A percentile compares a stretch with the other conserved stretches of the same genome.
Evolutionary conservation across 2,113 vertebrate species (phyloP).

Genomic region (Rhodinocichla rosea): DNA sequence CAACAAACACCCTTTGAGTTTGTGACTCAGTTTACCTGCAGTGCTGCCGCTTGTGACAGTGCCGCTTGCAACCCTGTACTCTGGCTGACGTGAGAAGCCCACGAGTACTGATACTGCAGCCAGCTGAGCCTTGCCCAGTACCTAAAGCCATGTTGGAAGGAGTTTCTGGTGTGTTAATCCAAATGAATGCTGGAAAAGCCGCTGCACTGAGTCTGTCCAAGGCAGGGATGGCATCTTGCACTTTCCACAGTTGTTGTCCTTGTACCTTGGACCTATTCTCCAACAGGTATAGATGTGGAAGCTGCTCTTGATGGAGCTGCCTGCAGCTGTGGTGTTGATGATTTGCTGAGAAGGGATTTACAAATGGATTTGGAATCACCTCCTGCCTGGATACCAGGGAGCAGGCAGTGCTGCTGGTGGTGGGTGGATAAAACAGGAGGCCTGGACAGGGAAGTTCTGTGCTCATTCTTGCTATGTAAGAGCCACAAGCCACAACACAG

Average conservation of each 20-base stretch:
- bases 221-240: neutral
- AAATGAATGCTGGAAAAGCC: neutral
- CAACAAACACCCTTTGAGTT: neutral
- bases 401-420: neutral
- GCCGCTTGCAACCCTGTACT: neutral
- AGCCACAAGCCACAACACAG: neutral
- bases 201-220: accelerated
- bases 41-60: neutral
- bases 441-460: too few species aligned
- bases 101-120: neutral
- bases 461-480: neutral
- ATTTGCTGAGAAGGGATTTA: neutral
- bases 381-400: accelerated
- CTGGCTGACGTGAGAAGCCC: neutral
- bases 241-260: neutral
- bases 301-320: neutral
- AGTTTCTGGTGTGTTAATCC: neutral
- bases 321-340: neutral
- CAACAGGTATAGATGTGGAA: neutral
- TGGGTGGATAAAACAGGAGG: neutral
- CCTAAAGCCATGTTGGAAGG: neutral
- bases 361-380: accelerated
- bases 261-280: neutral
- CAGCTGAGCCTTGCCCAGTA: too few species aligned
- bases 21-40: too few species aligned